Evolutionary conservation across 2,797 vertebrate genomes (phyloP).

Genomic region (Mus caroli): DNA sequence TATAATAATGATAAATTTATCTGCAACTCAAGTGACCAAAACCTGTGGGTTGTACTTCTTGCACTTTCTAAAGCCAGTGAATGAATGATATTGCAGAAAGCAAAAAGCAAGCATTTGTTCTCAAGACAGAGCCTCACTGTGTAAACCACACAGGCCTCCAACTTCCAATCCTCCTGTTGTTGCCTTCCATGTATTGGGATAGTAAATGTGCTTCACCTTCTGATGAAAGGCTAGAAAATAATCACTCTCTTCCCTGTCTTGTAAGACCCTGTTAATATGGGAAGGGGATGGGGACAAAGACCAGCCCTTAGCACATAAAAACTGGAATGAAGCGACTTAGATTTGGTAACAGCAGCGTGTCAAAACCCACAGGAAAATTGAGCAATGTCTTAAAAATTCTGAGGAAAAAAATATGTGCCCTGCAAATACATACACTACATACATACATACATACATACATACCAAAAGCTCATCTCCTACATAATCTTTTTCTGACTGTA

Average conservation of each 20-base stretch:
- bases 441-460: no score
- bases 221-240: background rate
- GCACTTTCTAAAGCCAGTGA: background rate
- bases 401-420: background rate
- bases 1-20: conserved; percentile 31
- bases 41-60: background rate
- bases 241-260: background rate
- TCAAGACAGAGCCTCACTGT: background rate
- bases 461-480: background rate
- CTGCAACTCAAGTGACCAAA: background rate
- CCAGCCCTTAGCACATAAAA: background rate
- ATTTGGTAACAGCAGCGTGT: background rate
- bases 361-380: background rate
- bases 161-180: background rate
- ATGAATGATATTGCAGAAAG: background rate
- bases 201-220: background rate
- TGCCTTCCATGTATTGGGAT: background rate
- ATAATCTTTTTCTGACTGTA: background rate
- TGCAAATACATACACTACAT: background rate
- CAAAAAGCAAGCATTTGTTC: conserved; percentile 1
- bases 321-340: background rate
- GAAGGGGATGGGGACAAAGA: background rate
- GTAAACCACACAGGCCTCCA: background rate
- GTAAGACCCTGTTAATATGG: background rate
- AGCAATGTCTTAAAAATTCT: conserved; percentile 51